phyloP scores from a whole-genome alignment of 2,113 vertebrate genomes.

The Microtus ochrogaster region DNA sequence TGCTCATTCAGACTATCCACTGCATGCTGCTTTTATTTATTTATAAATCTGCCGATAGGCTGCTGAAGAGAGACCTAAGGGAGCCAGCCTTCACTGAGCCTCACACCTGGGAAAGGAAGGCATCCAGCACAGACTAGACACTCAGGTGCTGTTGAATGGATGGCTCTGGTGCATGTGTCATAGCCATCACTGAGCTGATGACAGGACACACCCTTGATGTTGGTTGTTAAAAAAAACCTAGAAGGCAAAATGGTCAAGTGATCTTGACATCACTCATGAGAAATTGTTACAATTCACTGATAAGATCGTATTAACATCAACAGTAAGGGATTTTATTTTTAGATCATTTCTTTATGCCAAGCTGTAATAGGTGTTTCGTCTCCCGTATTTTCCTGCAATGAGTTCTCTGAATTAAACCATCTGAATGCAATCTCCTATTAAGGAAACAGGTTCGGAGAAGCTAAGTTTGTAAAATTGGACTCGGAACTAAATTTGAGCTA shows the following conservation, averaged over 20 bases:
- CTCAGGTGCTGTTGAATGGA: background rate
- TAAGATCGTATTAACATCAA: background rate
- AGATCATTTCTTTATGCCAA: constrained; percentile 4
- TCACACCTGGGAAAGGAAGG: background rate
- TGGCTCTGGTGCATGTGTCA: background rate
- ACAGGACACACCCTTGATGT: background rate
- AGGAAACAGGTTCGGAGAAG: background rate
- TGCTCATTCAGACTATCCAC: background rate
- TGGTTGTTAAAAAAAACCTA: background rate
- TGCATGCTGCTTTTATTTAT: background rate
- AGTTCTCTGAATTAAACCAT: background rate
- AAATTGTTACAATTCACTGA: background rate
- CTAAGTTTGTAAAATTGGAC: constrained; percentile 16
- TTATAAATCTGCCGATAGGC: background rate
- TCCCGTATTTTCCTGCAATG: background rate
- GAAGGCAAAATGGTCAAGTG: background rate
- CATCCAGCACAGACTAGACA: background rate
- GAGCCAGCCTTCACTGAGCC: background rate
- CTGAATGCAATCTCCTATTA: background rate
- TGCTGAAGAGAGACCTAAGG: background rate
- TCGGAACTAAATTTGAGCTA: background rate
- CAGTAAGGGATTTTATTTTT: background rate
- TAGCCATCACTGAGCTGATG: background rate
- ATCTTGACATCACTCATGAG: background rate
- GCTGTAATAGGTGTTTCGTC: background rate